Evolutionary conservation across 2,888 invertebrate species (phyloP), one percentile per base, ranked within the genome.

Genomic region (Onchidella celtica): DNA sequence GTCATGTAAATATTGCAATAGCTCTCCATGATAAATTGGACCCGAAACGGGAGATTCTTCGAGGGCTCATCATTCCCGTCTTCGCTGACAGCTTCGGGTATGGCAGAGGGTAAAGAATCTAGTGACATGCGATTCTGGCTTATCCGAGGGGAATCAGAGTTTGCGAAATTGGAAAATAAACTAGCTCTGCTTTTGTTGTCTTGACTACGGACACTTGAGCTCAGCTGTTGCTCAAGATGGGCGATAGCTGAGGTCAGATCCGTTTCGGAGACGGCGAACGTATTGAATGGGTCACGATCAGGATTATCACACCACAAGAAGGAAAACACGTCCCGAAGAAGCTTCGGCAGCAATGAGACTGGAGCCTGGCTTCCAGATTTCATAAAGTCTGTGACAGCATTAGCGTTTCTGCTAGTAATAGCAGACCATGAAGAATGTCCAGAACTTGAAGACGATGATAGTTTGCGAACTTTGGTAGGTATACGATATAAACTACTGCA

Each of bases 1-100:
- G 86, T 85, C 87, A 90, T 89, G 77, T 90, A 91, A 75, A 92
- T 90, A 82, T 89, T 89, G 82, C 90, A 91, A 86, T 91, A 91
- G 24, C 89, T 89, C 83, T 92, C 91, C 84, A 92, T 83, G 57
- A 91, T 89, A 82, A 90, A 89, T 2, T 89, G 89, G 29, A 91
- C 88, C 83, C 89, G 87, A n/a, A 88, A 86, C 6, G 90, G 87
- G 47, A 90, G 85, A 24, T 86, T 85, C 38, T 86, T 85, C 73
- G 85, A 84, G 14, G 77, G 65, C 38, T 47, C 69, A 1, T 65
- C 79, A 57, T 55, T 55, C 21, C 27, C 66, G 40, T 65, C 29
- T 3, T 76, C 75, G 36, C 9, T 27, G 27, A 38, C 1, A 17
- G 6, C 29, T 38, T 38, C 24, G 6, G 40, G 3, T 21, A 11